phyloP scores from a whole-genome alignment of 2,797 vertebrate genomes.

The Sebastes taczanowskii region DNA sequence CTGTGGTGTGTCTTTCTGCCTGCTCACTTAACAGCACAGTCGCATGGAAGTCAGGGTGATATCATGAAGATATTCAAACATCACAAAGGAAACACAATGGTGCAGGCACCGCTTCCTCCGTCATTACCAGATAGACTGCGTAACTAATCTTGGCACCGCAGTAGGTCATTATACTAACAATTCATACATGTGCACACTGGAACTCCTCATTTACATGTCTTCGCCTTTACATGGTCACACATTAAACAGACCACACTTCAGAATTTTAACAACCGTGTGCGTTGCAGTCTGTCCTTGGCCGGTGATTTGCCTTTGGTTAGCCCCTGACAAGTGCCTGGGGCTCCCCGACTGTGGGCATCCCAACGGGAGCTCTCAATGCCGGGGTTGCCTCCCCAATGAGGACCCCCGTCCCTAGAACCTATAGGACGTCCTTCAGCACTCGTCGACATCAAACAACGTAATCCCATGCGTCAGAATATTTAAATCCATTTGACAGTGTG shows the following conservation, averaged over 20 bases:
- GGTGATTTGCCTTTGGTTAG: slow-evolving; percentile 45
- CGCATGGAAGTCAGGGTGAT: not conserved
- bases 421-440: slow-evolving; percentile 54
- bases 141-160: slow-evolving; percentile 54
- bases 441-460: slow-evolving; percentile 46
- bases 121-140: slow-evolving; percentile 27
- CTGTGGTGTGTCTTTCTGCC: slow-evolving; percentile 19
- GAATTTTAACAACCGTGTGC: not conserved
- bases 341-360: slow-evolving; percentile 43
- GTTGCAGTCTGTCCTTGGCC: slow-evolving; percentile 48
- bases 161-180: slow-evolving; percentile 55
- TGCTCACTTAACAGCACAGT: slow-evolving; percentile 9
- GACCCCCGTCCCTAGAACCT: slow-evolving; percentile 15
- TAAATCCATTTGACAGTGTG: not conserved
- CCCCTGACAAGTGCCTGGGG: slow-evolving; percentile 62
- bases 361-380: slow-evolving; percentile 16
- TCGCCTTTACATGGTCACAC: slow-evolving; percentile 53
- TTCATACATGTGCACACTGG: slow-evolving; percentile 36
- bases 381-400: slow-evolving; percentile 26
- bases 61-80: slow-evolving; percentile 22
- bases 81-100: slow-evolving; percentile 36
- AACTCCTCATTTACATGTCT: slow-evolving; percentile 54
- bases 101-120: slow-evolving; percentile 21
- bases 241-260: slow-evolving; percentile 46
- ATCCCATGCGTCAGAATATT: slow-evolving; percentile 32